phyloP scores from a whole-genome alignment of 2,797 vertebrate species.

The Scleropages formosus region DNA sequence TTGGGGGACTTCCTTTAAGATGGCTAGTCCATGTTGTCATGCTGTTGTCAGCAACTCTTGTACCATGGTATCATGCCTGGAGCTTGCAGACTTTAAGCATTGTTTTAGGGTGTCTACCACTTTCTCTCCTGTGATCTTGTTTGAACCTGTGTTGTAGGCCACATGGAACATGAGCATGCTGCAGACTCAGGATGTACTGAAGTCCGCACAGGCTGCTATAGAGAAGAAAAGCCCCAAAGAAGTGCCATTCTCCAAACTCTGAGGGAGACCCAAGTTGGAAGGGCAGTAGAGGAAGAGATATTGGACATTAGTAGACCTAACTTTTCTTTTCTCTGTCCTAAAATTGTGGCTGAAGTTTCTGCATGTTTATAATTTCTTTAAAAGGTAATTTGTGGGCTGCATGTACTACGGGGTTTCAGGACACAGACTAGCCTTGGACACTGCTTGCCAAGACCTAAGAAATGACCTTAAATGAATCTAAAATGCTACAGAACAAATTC shows the following conservation, averaged over 20 bases:
- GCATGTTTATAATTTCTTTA: background rate
- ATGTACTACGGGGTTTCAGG: too few species aligned
- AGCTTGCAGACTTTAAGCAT: too few species aligned
- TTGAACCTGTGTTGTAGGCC: constrained; percentile 56
- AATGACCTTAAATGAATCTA: too few species aligned
- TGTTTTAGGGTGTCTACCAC: too few species aligned
- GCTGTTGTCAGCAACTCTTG: too few species aligned
- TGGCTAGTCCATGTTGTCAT: too few species aligned
- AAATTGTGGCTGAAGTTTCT: background rate
- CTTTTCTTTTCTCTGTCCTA: background rate
- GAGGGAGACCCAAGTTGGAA: constrained; percentile 18
- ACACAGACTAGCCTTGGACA: too few species aligned
- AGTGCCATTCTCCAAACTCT: constrained; percentile 77
- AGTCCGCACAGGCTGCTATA: constrained; percentile 75
- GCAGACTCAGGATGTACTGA: constrained; percentile 79
- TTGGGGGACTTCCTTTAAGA: too few species aligned
- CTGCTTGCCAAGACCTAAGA: too few species aligned
- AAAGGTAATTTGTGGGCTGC: background rate
- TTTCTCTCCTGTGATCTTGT: too few species aligned
- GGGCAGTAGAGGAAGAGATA: background rate
- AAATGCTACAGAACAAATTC: too few species aligned
- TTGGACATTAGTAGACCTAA: background rate
- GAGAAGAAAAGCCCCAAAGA: constrained; percentile 76
- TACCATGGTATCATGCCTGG: too few species aligned
- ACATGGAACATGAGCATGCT: constrained; percentile 94